phyloP scores from a whole-genome alignment of 2,113 vertebrate species.

The Cryptoleucopteryx plumbea region DNA sequence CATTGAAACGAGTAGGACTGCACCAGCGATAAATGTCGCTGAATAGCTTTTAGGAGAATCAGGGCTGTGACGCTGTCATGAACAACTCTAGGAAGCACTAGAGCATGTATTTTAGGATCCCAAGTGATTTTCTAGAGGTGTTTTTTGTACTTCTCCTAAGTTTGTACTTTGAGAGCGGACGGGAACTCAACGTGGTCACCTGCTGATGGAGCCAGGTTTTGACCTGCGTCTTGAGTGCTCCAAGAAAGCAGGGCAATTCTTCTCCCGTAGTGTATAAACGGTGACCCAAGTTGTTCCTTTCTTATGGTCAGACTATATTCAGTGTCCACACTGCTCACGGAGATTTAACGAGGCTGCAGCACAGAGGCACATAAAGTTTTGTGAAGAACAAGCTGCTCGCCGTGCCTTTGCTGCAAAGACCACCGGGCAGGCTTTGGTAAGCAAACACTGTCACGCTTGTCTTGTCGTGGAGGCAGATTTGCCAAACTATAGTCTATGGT shows the following conservation, averaged over 20 bases:
- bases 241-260: neutral
- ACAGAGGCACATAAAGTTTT: slow-evolving; percentile 52
- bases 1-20: neutral
- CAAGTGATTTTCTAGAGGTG: neutral
- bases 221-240: neutral
- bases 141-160: neutral
- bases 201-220: neutral
- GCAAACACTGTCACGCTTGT: neutral
- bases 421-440: slow-evolving; percentile 34
- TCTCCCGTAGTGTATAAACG: neutral
- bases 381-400: slow-evolving; percentile 38
- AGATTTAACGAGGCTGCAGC: slow-evolving; percentile 61
- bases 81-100: neutral
- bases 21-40: neutral
- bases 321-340: slow-evolving; percentile 48
- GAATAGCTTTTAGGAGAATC: neutral
- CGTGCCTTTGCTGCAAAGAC: slow-evolving; percentile 33
- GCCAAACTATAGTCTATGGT: neutral
- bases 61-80: neutral
- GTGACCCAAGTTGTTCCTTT: neutral
- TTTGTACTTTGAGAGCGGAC: neutral
- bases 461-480: neutral
- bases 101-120: neutral
- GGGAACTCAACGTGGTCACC: neutral
- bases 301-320: slow-evolving; percentile 44